Conservation (phyloP, 1,140 invertebrate genomes). For the Dufourea novaeangliae region DNA sequence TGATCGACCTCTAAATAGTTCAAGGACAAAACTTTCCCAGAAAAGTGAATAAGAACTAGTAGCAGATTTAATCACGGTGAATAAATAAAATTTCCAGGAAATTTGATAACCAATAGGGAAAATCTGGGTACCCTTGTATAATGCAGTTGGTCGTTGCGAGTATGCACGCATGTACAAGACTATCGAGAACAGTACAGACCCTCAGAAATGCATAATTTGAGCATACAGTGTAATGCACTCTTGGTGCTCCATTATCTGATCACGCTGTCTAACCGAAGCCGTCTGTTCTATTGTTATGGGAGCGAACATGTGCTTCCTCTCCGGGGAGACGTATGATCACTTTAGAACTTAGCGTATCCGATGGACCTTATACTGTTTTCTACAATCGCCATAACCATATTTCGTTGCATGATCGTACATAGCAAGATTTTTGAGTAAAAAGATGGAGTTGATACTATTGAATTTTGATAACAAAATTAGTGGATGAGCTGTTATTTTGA, state of each 20-base stretch:
- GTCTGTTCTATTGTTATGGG: conserved; percentile 37
- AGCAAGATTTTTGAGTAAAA: too few relatives aligned
- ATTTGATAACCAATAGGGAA: not conserved
- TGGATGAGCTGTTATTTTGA: too few relatives aligned
- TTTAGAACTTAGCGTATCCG: conserved; percentile 14
- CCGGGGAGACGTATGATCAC: conserved; percentile 21
- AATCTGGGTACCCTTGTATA: not conserved
- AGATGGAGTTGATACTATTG: too few relatives aligned
- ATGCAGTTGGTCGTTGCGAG: not conserved
- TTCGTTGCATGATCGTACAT: not conserved
- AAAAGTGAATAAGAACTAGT: too few relatives aligned
- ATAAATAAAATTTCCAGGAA: not conserved
- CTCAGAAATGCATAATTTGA: conserved; percentile 42
- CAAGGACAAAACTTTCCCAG: too few relatives aligned
- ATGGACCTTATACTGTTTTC: not conserved
- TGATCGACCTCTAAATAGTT: too few relatives aligned
- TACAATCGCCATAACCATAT: not conserved
- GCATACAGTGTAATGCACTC: conserved; percentile 48
- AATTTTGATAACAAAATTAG: too few relatives aligned
- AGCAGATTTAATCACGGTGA: too few relatives aligned
- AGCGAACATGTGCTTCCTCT: conserved; percentile 14
- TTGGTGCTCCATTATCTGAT: conserved; percentile 46
- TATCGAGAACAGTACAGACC: not conserved
- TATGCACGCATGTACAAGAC: not conserved
- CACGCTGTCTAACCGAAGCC: conserved; percentile 18